Percentiles rank a stretch among this genome's conserved stretches.
phyloP scores from a whole-genome alignment of 2,113 vertebrate species.

The Tachuris rubrigastra region DNA sequence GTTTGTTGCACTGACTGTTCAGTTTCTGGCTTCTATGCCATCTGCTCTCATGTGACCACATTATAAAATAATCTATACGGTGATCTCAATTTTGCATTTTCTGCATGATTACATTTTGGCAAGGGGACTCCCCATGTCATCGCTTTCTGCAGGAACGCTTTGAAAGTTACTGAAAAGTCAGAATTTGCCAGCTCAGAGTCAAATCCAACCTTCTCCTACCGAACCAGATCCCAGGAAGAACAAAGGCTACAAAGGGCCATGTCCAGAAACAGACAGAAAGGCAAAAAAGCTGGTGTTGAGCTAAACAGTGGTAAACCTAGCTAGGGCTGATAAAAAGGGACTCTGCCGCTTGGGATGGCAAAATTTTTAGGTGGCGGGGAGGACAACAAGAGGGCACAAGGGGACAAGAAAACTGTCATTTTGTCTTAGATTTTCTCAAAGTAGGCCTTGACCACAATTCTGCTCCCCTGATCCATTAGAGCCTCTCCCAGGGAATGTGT shows the following conservation, averaged over 20 bases:
- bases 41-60: constrained; percentile 53
- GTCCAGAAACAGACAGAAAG: not conserved
- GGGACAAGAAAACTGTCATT: rapidly evolving
- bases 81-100: constrained; percentile 75
- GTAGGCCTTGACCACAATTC: not conserved
- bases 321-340: not conserved
- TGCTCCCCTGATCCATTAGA: not conserved
- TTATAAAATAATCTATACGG: constrained; percentile 75
- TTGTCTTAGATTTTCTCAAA: not conserved
- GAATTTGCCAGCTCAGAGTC: constrained; percentile 49
- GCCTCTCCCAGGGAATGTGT: rapidly evolving
- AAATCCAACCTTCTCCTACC: not conserved
- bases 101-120: constrained; percentile 78
- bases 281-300: not conserved
- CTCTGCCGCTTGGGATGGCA: too few species aligned
- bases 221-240: not conserved
- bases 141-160: constrained; percentile 68
- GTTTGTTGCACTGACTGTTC: constrained; percentile 36
- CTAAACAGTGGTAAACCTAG: not conserved
- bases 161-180: constrained; percentile 67
- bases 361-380: not conserved
- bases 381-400: not conserved
- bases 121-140: constrained; percentile 51
- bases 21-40: constrained; percentile 50
- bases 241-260: not conserved